A percentile compares a stretch with the other conserved stretches of the same genome.
phyloP scores from a whole-genome alignment of 2,113 vertebrate species.

The Ranitomeya variabilis region DNA sequence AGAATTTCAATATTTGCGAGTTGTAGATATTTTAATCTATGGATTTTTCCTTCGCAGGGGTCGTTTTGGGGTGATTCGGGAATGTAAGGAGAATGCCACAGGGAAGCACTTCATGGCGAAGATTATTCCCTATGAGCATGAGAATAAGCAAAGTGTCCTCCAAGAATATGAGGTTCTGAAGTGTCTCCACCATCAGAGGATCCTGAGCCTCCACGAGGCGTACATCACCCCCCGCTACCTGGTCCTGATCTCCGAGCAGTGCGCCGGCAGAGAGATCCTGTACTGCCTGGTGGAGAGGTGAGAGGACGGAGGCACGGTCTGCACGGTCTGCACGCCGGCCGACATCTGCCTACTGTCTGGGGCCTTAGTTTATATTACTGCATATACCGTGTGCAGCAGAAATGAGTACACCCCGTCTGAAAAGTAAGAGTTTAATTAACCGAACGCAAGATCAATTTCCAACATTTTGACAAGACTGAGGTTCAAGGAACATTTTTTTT shows the following conservation, averaged over 20 bases:
- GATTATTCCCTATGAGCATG: slow-evolving; percentile 90
- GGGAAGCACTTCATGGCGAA: slow-evolving; percentile 95
- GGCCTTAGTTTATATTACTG: too few species aligned
- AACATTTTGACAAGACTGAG: too few species aligned
- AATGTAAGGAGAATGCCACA: slow-evolving; percentile 93
- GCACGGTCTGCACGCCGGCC: background rate
- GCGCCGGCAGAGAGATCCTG: slow-evolving; percentile 90
- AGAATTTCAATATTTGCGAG: background rate
- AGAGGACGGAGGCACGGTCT: background rate
- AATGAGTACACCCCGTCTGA: too few species aligned
- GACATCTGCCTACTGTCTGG: too few species aligned
- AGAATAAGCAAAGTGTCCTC: slow-evolving; percentile 84
- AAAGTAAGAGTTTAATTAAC: too few species aligned
- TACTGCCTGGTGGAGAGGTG: slow-evolving; percentile 94
- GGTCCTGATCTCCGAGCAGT: slow-evolving; percentile 93
- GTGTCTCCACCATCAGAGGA: slow-evolving; percentile 86
- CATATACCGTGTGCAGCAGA: too few species aligned
- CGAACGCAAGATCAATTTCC: too few species aligned
- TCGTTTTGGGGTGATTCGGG: slow-evolving; percentile 90
- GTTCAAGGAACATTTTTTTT: too few species aligned
- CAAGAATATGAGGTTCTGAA: slow-evolving; percentile 97
- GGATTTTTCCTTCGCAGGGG: slow-evolving; percentile 71
- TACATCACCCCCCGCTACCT: slow-evolving; percentile 97
- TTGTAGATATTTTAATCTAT: background rate
- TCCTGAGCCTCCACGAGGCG: slow-evolving; percentile 94